A percentile compares a stretch with the other conserved stretches of the same genome.
Evolutionary conservation across 2,113 vertebrate genomes (phyloP).

Genomic region (Hydropotes inermis): DNA sequence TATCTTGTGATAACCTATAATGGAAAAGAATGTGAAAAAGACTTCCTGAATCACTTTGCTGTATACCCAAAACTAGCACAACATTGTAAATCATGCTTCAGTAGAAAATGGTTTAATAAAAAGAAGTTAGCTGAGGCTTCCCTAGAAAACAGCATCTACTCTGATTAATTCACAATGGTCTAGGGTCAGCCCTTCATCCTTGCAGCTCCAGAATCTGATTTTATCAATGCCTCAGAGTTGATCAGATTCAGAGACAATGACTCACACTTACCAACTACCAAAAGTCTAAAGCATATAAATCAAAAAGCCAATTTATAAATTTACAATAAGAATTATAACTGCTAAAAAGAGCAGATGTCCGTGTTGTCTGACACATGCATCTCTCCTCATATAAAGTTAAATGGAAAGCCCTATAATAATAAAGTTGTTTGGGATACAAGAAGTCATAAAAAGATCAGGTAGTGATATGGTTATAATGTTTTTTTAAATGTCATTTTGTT

Average conservation of each 20-base stretch:
- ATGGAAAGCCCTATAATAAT: not conserved
- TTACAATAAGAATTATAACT: slow-evolving; percentile 22
- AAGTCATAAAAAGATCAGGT: not conserved
- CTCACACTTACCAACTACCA: not conserved
- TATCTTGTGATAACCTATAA: not conserved
- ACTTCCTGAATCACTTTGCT: not conserved
- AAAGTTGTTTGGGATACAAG: not conserved
- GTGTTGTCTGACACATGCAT: not conserved
- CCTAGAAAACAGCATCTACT: not conserved
- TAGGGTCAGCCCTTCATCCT: not conserved
- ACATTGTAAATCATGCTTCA: not conserved
- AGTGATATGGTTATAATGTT: not conserved
- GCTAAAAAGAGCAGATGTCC: not conserved
- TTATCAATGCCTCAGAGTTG: not conserved
- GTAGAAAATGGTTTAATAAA: not conserved
- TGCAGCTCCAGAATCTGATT: slow-evolving; percentile 8
- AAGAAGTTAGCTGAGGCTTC: not conserved
- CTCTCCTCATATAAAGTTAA: not conserved
- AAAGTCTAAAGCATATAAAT: slow-evolving; percentile 12
- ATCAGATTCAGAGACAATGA: slow-evolving; percentile 38
- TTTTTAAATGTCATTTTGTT: not conserved
- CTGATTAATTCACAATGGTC: not conserved
- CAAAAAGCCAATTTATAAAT: slow-evolving; percentile 31
- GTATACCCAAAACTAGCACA: not conserved
- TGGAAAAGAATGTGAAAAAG: not conserved